A percentile compares a stretch with the other conserved stretches of the same genome.
Conservation (phyloP, 1,140 invertebrate species). For the Heliconius himera region DNA sequence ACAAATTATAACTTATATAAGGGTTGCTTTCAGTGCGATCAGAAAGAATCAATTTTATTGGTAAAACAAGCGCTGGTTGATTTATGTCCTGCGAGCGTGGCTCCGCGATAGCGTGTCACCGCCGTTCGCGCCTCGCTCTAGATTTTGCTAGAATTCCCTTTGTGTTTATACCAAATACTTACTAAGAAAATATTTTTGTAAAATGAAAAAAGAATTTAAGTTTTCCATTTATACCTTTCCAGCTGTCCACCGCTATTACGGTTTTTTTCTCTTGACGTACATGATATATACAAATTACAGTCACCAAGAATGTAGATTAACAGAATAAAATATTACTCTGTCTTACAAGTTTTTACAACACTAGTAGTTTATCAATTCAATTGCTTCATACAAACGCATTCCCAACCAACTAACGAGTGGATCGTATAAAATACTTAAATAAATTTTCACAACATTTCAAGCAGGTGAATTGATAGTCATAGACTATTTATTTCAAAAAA, state of each 20-base stretch:
- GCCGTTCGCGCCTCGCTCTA: conserved; percentile 66
- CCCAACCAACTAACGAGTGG: not conserved
- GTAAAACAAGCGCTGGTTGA: conserved; percentile 71
- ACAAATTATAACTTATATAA: conserved; percentile 6
- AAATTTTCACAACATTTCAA: conserved; percentile 15
- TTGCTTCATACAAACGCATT: conserved; percentile 38
- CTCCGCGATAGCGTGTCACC: conserved; percentile 67
- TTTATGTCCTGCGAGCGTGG: conserved; percentile 71
- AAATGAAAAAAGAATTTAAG: conserved; percentile 29
- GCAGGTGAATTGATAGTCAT: conserved; percentile 48
- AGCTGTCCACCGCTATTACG: not conserved
- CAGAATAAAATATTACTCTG: conserved; percentile 9
- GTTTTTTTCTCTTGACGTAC: not conserved
- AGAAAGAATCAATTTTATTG: conserved; percentile 76
- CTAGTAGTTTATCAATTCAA: conserved; percentile 34
- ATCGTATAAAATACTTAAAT: not conserved
- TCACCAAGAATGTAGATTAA: conserved; percentile 13
- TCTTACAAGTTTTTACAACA: not conserved
- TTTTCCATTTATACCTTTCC: not conserved
- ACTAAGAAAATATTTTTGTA: conserved; percentile 28
- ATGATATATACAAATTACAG: conserved; percentile 5
- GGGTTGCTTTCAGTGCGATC: conserved; percentile 43
- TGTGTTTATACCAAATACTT: conserved; percentile 45
- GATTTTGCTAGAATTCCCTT: conserved; percentile 72
- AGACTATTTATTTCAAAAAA: conserved; percentile 15